Evolutionary conservation across 2,113 vertebrate genomes (phyloP), one percentile per base, ranked within the genome.

Genomic region (Redunca redunca): DNA sequence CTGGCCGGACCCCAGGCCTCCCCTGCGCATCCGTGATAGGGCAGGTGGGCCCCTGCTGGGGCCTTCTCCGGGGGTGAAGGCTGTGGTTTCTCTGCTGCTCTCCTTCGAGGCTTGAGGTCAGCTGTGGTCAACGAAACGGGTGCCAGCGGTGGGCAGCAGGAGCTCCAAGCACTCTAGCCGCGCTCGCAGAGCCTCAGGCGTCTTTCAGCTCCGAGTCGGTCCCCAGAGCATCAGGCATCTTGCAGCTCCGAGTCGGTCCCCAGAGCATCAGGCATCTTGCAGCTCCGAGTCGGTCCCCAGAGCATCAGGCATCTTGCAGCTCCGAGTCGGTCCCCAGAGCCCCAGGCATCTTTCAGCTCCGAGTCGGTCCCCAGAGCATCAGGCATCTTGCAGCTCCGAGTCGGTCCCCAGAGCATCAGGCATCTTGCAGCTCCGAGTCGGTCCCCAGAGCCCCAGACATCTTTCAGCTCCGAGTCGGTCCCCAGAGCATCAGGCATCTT

Each of bases 91-190:
- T 50, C 17, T 19, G 23, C 21, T 7, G 14, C 26, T 55, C 9
- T 11, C 15, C 4, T 36, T 36, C 11, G n/a, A 15, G 77, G 58
- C 23, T 16, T 28, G 58, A 4, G 11, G 57, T n/a, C 13, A 2
- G 10, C 13, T 13, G 4, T 5, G 7, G 1, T 57, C 50, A 36
- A n/a, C 6, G 1, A 21, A n/a, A 23, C 0, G 3, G 28, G 6
- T 1, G 1, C 28, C 0, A 0, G 4, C 0, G 2, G 40, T 19
- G 71, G 46, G 4, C 33, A 0, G 1, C 1, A 7, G 26, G 36
- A 46, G 16, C 11, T 12, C 15, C 10, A 21, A 2, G 8, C 6
- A 3, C 28, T 1, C 4, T 10, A 50, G 82, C 4, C 9, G 2
- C 4, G 2, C 62, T 6, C 26, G 3, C 10, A 10, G 5, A 40